Conservation (phyloP, 1,140 invertebrate genomes). For the Drosophila pallidifrons region DNA sequence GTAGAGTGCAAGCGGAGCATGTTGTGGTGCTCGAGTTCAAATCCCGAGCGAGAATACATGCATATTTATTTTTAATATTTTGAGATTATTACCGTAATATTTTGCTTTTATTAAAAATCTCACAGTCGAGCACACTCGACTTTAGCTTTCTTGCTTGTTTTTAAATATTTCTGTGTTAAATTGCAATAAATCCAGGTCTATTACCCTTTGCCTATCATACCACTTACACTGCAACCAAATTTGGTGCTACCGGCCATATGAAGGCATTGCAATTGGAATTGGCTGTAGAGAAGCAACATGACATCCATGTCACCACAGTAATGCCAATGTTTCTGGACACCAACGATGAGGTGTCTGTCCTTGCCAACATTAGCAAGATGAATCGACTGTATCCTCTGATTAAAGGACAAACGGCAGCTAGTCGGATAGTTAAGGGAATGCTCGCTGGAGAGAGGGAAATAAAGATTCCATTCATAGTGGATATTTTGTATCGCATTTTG, state of each 20-base stretch:
- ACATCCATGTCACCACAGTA: constrained; percentile 57
- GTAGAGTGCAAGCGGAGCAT: too few species aligned
- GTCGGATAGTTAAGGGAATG: constrained; percentile 55
- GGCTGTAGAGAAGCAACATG: constrained; percentile 35
- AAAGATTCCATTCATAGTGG: constrained; percentile 21
- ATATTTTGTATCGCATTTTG: constrained; percentile 13
- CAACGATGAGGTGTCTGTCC: constrained; percentile 39
- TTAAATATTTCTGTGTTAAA: background rate
- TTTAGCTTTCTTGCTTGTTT: too few species aligned
- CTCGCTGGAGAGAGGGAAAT: constrained; percentile 54
- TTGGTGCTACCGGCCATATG: constrained; percentile 90
- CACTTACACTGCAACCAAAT: constrained; percentile 89
- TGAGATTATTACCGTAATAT: too few species aligned
- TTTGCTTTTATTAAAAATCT: too few species aligned
- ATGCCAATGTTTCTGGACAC: constrained; percentile 54
- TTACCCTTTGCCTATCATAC: constrained; percentile 48
- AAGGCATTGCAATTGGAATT: constrained; percentile 86
- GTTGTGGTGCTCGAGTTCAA: too few species aligned
- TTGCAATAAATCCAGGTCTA: constrained; percentile 16
- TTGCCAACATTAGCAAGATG: constrained; percentile 6
- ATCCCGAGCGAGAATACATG: too few species aligned
- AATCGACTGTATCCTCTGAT: constrained; percentile 49
- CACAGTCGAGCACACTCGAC: too few species aligned
- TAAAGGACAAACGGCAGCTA: constrained; percentile 40
- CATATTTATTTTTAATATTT: too few species aligned